Percentiles rank a stretch among this genome's conserved stretches.
Evolutionary conservation across 1,140 invertebrate species (phyloP).

Genomic region (Drosophila paulistorum): DNA sequence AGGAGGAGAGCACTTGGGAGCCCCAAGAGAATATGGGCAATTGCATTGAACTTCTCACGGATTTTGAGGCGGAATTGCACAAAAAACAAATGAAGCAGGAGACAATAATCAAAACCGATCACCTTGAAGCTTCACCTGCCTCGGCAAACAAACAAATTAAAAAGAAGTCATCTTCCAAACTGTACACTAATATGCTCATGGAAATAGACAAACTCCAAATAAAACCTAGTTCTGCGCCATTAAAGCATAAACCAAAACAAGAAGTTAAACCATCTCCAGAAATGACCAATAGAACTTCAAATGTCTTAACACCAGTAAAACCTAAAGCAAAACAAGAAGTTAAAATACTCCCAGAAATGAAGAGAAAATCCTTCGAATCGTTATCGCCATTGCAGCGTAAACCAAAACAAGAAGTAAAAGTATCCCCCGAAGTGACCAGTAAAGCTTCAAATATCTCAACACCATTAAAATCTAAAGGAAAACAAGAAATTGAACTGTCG

Average conservation of each 20-base stretch:
- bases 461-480: too few relatives aligned
- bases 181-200: background rate
- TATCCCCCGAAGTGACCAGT: too few relatives aligned
- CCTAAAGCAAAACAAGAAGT: too few relatives aligned
- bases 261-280: background rate
- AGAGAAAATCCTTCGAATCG: too few relatives aligned
- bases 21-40: constrained; percentile 42
- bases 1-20: constrained; percentile 49
- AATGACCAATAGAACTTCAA: too few relatives aligned
- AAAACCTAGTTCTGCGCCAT: background rate
- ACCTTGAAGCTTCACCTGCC: background rate
- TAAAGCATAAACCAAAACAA: background rate
- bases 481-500: too few relatives aligned
- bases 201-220: background rate
- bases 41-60: constrained; percentile 31
- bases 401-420: too few relatives aligned
- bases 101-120: background rate
- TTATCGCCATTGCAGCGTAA: too few relatives aligned
- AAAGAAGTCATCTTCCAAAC: background rate
- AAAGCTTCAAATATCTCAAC: too few relatives aligned
- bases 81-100: background rate
- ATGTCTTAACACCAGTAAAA: too few relatives aligned
- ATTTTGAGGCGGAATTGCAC: constrained; percentile 36
- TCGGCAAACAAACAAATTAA: background rate
- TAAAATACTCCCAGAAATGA: too few relatives aligned